Base-by-base conservation (phyloP, 2,888 invertebrate species). In the Andrena flavipes region DNA sequence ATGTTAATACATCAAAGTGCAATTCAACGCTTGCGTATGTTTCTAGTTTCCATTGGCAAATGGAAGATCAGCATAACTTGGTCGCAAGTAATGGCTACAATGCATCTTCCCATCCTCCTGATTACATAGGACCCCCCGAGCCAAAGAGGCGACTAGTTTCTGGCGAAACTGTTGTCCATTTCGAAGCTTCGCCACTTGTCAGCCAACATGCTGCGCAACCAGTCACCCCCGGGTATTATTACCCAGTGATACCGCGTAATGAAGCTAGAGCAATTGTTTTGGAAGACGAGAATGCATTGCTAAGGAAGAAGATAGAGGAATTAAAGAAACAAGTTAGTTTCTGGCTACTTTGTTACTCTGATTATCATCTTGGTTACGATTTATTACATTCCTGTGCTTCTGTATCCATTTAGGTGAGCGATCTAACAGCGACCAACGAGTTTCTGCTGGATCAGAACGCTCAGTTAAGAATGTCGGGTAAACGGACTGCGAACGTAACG, bases 391-490 rank as follows among this genome's bases (percentile, higher is more conserved):
- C 23, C 10, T 16, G 4, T 8, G 0, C 56, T 23, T 71, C 3
- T 56, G 23, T 65, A 33, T 48, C 54, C 42, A 5, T 56, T 84
- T 87, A 96, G 94, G 96, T 96, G 23, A 95, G 95, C 48, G 97
- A 97, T 92, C 93, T 97, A 82, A 96, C 96, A 49, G 96, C 97
- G 1, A 96, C 97, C 8, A 97, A 97, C 92, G 97, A 97, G 92
- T 97, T 97, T 92, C 94, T 97, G 13, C 93, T 97, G 84, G 97
- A 97, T 89, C 97, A 97, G 93, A 97, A 97, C 93, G 97, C 97
- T 30, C 96, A 96, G 84, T 94, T 97, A 80, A 95, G 97, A 42
- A 94, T 96, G 83, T 95, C 95, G 16, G 95, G 95, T 76, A 95
- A 96, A 85, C 94, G 95, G 59, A 95, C 95, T 10, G 93, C 94